A percentile compares a stretch with the other conserved stretches of the same genome.
phyloP scores from a whole-genome alignment of 2,797 vertebrate species.

The Tiaroga cobitis region DNA sequence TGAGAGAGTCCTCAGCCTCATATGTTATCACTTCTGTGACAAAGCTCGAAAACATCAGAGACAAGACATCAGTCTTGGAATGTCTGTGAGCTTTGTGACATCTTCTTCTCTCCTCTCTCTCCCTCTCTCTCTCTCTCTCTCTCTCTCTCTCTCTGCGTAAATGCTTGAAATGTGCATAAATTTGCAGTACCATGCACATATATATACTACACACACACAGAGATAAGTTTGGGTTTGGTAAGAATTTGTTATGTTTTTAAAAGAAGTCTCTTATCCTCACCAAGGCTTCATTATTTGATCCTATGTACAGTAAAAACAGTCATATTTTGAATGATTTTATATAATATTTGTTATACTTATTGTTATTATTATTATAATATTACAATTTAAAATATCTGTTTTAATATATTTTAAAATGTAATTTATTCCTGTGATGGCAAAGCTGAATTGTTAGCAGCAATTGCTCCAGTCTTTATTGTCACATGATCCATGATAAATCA shows the following conservation, averaged over 20 bases:
- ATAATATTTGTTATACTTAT: too few relatives aligned
- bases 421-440: neutral
- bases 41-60: conserved; percentile 37
- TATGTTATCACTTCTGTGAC: conserved; percentile 35
- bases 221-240: neutral
- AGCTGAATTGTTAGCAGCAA: neutral
- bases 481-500: neutral
- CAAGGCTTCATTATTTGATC: neutral
- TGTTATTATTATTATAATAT: neutral
- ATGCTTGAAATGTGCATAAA: neutral
- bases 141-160: conserved; percentile 5
- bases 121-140: neutral
- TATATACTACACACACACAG: neutral
- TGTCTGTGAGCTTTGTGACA: conserved; percentile 32
- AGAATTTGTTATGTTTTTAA: neutral
- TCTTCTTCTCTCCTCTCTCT: neutral
- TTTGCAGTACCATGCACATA: neutral
- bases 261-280: neutral
- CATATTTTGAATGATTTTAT: neutral
- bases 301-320: neutral
- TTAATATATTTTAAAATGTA: too few relatives aligned
- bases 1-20: conserved; percentile 19
- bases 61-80: conserved; percentile 21
- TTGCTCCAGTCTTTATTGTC: neutral
- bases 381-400: too few relatives aligned